phyloP scores from a whole-genome alignment of 2,888 invertebrate genomes.

The Resseliella maxima region DNA sequence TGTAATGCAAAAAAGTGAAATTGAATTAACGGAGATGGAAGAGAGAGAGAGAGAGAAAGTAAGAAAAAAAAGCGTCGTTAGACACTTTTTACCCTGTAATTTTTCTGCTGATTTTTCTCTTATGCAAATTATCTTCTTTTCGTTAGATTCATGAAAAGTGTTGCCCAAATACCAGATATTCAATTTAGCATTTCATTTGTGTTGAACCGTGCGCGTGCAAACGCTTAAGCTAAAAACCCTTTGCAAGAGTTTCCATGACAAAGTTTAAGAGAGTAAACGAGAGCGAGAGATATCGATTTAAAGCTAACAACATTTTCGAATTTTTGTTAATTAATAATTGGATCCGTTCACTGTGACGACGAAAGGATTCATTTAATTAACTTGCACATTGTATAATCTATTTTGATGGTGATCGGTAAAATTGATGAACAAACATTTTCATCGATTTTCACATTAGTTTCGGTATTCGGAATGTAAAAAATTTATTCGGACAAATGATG shows the following conservation, averaged over 20 bases:
- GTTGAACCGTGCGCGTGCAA: neutral
- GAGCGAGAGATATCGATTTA: neutral
- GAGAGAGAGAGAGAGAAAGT: too few relatives aligned
- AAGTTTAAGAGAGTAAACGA: too few relatives aligned
- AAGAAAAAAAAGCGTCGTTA: neutral
- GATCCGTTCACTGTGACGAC: neutral
- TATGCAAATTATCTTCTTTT: conserved; percentile 28
- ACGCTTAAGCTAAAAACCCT: neutral
- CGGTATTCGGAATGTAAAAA: too few relatives aligned
- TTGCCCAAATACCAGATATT: conserved; percentile 7
- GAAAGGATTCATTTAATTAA: neutral
- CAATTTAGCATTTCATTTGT: neutral
- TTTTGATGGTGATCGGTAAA: too few relatives aligned
- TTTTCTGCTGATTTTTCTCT: conserved; percentile 19
- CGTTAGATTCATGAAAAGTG: neutral
- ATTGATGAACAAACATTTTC: too few relatives aligned
- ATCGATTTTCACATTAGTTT: too few relatives aligned
- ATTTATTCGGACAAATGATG: too few relatives aligned
- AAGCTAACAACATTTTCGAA: neutral
- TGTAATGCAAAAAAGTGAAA: neutral
- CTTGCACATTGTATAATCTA: neutral
- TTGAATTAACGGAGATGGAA: neutral
- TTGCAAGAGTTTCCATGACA: neutral
- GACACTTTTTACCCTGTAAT: neutral
- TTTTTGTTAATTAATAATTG: neutral